Percentiles rank a stretch among this genome's conserved stretches.
Conservation (phyloP, 1,140 invertebrate species). For the Lasioglossum baleicum region DNA sequence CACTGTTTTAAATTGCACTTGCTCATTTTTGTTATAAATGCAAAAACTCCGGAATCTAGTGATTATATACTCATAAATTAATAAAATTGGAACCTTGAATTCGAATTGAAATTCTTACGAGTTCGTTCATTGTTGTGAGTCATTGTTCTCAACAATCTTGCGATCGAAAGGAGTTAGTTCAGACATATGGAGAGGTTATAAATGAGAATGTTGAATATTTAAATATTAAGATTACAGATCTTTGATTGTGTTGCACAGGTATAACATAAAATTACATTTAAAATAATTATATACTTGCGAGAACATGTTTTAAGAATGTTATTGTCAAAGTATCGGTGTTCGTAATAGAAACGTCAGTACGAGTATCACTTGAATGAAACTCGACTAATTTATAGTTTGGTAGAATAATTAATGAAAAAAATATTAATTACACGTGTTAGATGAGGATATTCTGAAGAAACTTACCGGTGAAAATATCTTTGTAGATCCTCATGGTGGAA, state of each 20-base stretch:
- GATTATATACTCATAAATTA: neutral
- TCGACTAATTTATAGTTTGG: neutral
- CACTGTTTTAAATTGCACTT: too few species aligned
- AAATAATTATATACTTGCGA: neutral
- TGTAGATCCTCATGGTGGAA: slow-evolving; percentile 96
- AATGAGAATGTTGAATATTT: slow-evolving; percentile 26
- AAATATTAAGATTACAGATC: neutral
- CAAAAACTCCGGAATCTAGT: neutral
- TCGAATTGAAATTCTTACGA: neutral
- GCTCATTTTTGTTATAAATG: too few species aligned
- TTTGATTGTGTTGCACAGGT: neutral
- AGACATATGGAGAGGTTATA: slow-evolving; percentile 59
- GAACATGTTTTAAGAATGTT: neutral
- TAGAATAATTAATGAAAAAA: slow-evolving; percentile 47
- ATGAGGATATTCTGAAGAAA: slow-evolving; percentile 35
- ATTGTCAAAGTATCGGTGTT: neutral
- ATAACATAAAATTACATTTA: too few species aligned
- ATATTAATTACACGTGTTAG: slow-evolving; percentile 49
- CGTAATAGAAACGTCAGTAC: slow-evolving; percentile 4
- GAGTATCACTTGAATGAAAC: neutral
- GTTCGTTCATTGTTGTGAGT: neutral
- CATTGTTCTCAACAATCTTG: neutral
- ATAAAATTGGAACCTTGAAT: neutral
- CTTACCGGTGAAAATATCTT: slow-evolving; percentile 95
- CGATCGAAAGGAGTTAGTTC: neutral